Evolutionary conservation across 2,888 invertebrate genomes (phyloP).

Genomic region (Zygothrica quintamaculata): DNA sequence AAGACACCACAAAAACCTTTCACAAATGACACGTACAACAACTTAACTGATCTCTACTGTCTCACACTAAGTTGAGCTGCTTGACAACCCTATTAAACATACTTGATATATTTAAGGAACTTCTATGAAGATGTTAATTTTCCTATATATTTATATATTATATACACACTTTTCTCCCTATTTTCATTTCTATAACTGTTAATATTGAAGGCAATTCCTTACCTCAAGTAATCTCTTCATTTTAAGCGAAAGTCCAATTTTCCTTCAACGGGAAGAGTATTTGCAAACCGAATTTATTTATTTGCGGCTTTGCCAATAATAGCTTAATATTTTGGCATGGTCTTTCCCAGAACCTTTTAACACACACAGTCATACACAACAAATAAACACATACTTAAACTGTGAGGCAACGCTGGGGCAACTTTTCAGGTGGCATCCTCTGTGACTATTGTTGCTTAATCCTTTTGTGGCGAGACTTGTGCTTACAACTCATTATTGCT

Average conservation of each 20-base stretch:
- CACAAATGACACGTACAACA: slow-evolving; percentile 34
- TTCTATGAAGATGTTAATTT: no score
- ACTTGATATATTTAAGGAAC: no score
- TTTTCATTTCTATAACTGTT: no score
- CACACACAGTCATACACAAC: slow-evolving; percentile 7
- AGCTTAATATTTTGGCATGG: slow-evolving; percentile 71
- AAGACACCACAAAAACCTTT: slow-evolving; percentile 33
- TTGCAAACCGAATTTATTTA: no score
- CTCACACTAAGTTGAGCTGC: no score
- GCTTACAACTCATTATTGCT: slow-evolving; percentile 78
- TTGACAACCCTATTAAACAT: no score
- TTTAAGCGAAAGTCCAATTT: no score
- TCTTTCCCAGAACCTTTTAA: slow-evolving; percentile 32
- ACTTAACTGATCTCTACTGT: slow-evolving; percentile 20
- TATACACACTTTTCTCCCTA: no score
- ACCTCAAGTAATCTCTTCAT: no score
- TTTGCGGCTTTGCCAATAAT: slow-evolving; percentile 66
- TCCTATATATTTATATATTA: no score
- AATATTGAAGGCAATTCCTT: no score
- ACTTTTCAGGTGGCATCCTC: slow-evolving; percentile 31
- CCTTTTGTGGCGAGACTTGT: slow-evolving; percentile 75
- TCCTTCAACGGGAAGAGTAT: slow-evolving; percentile 30
- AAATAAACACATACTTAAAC: slow-evolving; percentile 10
- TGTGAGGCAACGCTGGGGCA: not conserved
- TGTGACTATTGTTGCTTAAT: slow-evolving; percentile 74